Percentiles rank a stretch among this genome's conserved stretches.
Evolutionary conservation across 2,888 invertebrate genomes (phyloP).

Genomic region (Rhagium mordax): DNA sequence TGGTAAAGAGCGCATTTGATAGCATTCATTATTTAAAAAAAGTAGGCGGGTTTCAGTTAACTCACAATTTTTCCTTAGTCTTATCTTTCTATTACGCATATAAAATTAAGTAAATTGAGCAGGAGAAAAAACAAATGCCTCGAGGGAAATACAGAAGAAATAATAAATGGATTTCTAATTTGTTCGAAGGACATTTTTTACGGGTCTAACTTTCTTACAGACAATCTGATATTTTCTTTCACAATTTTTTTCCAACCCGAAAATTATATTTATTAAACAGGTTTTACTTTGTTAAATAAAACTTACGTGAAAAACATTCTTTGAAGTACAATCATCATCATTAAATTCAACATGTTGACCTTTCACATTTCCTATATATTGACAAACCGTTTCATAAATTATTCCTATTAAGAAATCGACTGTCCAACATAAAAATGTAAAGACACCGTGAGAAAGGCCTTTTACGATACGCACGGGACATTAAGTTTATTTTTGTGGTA

Average conservation of each 20-base stretch:
- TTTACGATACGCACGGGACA: not conserved
- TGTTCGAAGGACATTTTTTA: not conserved
- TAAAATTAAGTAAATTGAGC: too few species aligned
- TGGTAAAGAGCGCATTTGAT: too few species aligned
- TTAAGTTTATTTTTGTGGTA: not conserved
- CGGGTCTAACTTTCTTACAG: not conserved
- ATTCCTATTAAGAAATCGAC: not conserved
- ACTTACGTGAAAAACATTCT: not conserved
- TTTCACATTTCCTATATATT: too few species aligned
- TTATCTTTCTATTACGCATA: too few species aligned
- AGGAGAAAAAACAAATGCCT: too few species aligned
- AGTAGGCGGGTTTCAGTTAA: too few species aligned
- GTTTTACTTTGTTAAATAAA: not conserved
- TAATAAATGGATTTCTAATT: not conserved
- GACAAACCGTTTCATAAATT: not conserved
- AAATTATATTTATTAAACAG: too few species aligned
- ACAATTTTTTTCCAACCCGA: too few species aligned
- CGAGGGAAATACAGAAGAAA: too few species aligned
- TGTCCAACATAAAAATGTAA: not conserved
- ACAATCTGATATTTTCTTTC: too few species aligned
- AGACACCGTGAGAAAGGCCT: not conserved
- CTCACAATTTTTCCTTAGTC: too few species aligned
- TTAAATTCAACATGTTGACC: not conserved
- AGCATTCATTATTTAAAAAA: too few species aligned
- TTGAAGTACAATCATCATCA: not conserved